Evolutionary conservation across 2,888 invertebrate species (phyloP).

Genomic region (Scaptomyza reducta): DNA sequence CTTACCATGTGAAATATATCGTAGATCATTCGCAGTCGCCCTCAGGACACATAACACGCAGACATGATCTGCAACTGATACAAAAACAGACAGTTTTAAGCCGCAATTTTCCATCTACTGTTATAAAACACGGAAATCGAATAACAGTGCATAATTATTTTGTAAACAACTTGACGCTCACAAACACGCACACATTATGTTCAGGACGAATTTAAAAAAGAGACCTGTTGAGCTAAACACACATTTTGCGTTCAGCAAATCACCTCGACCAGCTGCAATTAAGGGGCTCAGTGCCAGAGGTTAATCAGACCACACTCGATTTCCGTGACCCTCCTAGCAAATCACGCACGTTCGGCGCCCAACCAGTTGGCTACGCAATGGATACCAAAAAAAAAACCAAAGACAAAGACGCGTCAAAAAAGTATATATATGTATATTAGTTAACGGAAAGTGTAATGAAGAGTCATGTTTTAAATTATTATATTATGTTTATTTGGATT

Average conservation of each 20-base stretch:
- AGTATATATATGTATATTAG: constrained; percentile 4
- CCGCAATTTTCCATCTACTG: constrained; percentile 38
- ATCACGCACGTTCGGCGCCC: constrained; percentile 27
- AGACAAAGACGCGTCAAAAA: constrained; percentile 58
- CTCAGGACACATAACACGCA: constrained; percentile 16
- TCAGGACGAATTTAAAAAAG: constrained; percentile 17
- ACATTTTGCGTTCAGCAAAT: constrained; percentile 64
- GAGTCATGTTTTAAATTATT: constrained; percentile 40
- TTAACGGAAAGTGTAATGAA: not conserved
- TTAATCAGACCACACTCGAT: constrained; percentile 72
- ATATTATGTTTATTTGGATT: constrained; percentile 50
- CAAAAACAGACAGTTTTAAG: constrained; percentile 60
- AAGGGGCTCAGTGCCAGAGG: constrained; percentile 81
- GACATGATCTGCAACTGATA: constrained; percentile 13
- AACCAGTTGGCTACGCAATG: constrained; percentile 60
- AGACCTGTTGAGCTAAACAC: constrained; percentile 37
- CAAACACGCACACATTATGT: constrained; percentile 31
- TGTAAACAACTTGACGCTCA: constrained; percentile 15
- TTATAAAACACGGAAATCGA: constrained; percentile 73
- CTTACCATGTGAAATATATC: not conserved
- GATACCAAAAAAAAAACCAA: constrained; percentile 50
- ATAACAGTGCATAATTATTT: constrained; percentile 57
- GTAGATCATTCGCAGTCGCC: constrained; percentile 33
- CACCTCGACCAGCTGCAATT: constrained; percentile 73
- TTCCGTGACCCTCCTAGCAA: constrained; percentile 64